Base-by-base conservation (phyloP, 2,113 vertebrate genomes). In the Amazona vittata region DNA sequence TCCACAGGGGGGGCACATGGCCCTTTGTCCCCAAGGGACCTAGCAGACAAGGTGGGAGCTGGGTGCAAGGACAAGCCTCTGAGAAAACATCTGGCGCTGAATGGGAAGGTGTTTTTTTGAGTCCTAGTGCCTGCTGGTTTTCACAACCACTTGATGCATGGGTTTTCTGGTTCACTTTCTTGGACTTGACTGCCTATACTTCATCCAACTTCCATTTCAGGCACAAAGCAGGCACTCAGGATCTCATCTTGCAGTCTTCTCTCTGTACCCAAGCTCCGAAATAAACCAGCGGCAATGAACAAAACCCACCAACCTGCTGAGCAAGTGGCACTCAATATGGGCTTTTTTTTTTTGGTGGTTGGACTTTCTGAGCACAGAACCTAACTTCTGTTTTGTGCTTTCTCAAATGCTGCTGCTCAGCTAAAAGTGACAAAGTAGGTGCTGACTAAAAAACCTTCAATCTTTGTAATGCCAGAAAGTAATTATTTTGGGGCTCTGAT, bases 301-400 rank as follows among this genome's bases (percentile, higher is more conserved):
- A 94, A 94, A 93, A 41, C 64, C 83, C 73, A 89, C 89, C 68
- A 94, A 70, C 71, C 80, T 97, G 83, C 83, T 96, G 83, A 59
- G 76, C 17, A 83, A 94, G 53, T 65, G 41, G 18, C 2, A 1
- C 46, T 83, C 76, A 83, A 29, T 79, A 75, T 78, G 67, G 0
- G 2, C 37, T 3, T 70, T 28, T 25, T 28, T 28, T 93, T 20
- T 33, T 73, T 4, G 2, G 21, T 89, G 31, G 41, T 94, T 25
- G 11, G 26, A 37, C 78, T 81, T 95, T 92, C 83, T 93, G 52
- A 90, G 73, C 35, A 80, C 33, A 83, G 91, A 85, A 63, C 3
- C 12, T 76, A 80, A 49, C 37, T 77, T 90, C 90, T 88, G 18
- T 33, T 91, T 85, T 78, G 16, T 88, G 33, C 68, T 83, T 85